Evolutionary conservation across 2,888 invertebrate genomes (phyloP).

Genomic region (Drosophila planitibia): DNA sequence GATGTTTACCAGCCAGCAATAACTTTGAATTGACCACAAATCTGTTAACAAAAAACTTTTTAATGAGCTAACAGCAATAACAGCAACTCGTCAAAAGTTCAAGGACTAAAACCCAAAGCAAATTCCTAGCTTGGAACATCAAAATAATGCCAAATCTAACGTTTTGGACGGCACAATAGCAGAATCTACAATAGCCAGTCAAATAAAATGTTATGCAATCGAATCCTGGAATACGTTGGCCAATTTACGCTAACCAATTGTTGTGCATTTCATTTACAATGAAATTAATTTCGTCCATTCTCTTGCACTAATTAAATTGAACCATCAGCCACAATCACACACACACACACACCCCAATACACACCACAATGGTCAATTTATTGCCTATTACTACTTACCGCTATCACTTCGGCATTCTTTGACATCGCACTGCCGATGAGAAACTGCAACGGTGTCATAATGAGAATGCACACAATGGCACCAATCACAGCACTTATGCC

Average conservation of each 20-base stretch:
- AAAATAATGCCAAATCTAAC: slow-evolving; percentile 40
- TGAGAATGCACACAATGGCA: slow-evolving; percentile 89
- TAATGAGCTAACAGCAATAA: slow-evolving; percentile 49
- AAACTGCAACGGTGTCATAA: slow-evolving; percentile 92
- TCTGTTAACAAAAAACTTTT: slow-evolving; percentile 70
- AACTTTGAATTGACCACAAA: slow-evolving; percentile 72
- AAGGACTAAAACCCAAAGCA: slow-evolving; percentile 27
- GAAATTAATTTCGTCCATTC: slow-evolving; percentile 40
- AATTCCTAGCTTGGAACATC: slow-evolving; percentile 37
- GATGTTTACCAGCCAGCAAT: slow-evolving; percentile 46
- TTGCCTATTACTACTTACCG: slow-evolving; percentile 85
- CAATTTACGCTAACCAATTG: slow-evolving; percentile 24
- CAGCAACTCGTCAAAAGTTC: slow-evolving; percentile 23
- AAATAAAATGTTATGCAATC: neutral
- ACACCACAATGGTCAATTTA: neutral
- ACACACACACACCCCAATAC: neutral
- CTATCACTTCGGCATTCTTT: slow-evolving; percentile 89
- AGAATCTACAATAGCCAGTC: slow-evolving; percentile 7
- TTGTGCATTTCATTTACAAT: slow-evolving; percentile 26
- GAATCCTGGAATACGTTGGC: neutral
- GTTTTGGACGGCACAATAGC: neutral
- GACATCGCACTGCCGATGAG: slow-evolving; percentile 92
- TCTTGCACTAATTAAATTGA: slow-evolving; percentile 45
- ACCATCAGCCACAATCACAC: neutral
- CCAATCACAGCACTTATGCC: slow-evolving; percentile 93